A percentile compares a stretch with the other conserved stretches of the same genome.
Conservation (phyloP, 2,113 vertebrate species). For the Microtus montanus region DNA sequence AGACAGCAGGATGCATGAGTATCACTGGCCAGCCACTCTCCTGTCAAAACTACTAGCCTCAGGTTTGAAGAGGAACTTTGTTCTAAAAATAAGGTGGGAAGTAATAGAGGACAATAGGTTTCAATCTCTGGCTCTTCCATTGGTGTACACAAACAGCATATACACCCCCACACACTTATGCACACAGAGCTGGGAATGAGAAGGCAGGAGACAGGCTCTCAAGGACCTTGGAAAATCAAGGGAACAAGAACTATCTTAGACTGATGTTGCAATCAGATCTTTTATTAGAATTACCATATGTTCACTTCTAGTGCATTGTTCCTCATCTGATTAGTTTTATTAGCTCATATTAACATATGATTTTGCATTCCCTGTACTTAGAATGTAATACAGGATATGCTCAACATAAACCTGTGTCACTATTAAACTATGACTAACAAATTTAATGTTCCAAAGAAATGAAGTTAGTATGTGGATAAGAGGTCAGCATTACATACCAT, state of each 20-base stretch:
- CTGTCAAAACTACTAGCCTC: not conserved
- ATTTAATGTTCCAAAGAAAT: not conserved
- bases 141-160: not conserved
- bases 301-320: not conserved
- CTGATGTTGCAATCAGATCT: not conserved
- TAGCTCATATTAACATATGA: not conserved
- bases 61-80: not conserved
- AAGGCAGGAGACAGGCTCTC: not conserved
- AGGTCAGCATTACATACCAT: not conserved
- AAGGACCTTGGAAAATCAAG: not conserved
- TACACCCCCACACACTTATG: not conserved
- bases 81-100: not conserved
- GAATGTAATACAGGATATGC: accelerated
- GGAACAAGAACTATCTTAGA: not conserved
- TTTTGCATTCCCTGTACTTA: not conserved
- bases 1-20: not conserved
- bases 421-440: not conserved
- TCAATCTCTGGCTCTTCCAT: not conserved
- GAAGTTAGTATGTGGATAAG: not conserved
- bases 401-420: not conserved
- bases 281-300: not conserved
- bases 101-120: not conserved
- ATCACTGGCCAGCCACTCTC: not conserved
- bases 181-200: not conserved
- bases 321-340: not conserved